Base-by-base conservation (phyloP, 2,888 invertebrate genomes). In the Allophyes oxyacanthae region DNA sequence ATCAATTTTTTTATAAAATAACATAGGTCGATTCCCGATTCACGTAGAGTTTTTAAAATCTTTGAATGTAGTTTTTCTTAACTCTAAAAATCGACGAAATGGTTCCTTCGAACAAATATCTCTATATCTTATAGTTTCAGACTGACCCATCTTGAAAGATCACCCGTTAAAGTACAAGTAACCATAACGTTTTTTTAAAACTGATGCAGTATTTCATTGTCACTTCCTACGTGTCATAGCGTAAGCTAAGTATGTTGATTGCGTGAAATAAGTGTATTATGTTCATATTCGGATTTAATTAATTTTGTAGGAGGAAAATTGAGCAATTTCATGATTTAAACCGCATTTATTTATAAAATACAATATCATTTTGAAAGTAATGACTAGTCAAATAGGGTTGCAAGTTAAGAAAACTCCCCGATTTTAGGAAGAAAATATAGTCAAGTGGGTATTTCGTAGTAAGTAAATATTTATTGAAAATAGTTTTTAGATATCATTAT, bases 201-300 rank as follows among this genome's bases (percentile, higher is more conserved):
- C 59, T 62, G 72, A 66, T 73, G 72, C 75, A 73, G 72, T 46
- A 40, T 33, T 33, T 7, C 11, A 38, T 34, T 26, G 30, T 38
- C 32, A 55, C 15, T 38, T 6, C 46, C 10, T 14, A 13, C 11
- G 50, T 66, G 55, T 65, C 40, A n/a, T 58, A 41, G 44, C 48
- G 57, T 60, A 48, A 55, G 57, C 49, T 42, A 53, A 49, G 41
- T 50, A 51, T 46, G 25, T 44, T 49, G n/a, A 30, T 10, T 42
- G 46, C 15, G 45, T 52, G 9, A 14, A 4, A 28, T 8, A 14
- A 42, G 28, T 32, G 51, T 45, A 32, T 45, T 5, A 20, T 32
- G 10, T 15, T 20, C 10, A 30, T 28, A 7, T 34, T 28, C 30
- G 6, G n/a, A 36, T 36, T 5, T 4, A 28, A n/a, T 14, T 26